Base-by-base conservation (phyloP, 1,140 invertebrate genomes). In the Papilio machaon region DNA sequence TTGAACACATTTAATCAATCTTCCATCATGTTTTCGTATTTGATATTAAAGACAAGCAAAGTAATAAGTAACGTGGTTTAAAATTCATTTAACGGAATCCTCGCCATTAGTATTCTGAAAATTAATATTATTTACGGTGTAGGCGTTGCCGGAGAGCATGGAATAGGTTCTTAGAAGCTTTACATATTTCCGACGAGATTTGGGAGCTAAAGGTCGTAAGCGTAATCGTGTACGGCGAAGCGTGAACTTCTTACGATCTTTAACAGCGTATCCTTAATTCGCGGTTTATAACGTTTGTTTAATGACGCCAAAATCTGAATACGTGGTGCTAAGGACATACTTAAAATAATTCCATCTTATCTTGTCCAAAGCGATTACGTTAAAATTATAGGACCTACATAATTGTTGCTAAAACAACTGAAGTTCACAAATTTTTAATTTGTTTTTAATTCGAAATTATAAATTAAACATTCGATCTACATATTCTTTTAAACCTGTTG, bases 161-260 rank as follows among this genome's bases (percentile, higher is more conserved):
- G 77, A 79, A 79, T 67, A 79, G 77, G 77, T 67, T 79, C 77
- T 79, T 67, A 79, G 77, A 79, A 79, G 77, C 77, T 79, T 79
- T 79, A 79, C 77, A 79, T 79, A 79, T 79, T 79, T 79, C 30
- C 38, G 58, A 23, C 13, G 58, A 67, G 77, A 79, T 79, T 67
- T 38, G 30, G 35, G n/a, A 13, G 46, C 43, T 67, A 79, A 79
- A 64, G 77, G 77, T 79, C 77, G 77, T 64, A 64, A 79, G 58
- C 54, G 58, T 79, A 79, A 79, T 79, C 58, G 77, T 64, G 77
- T 64, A 79, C 60, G 19, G 60, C 77, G 77, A 47, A 79, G 58
- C 77, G 77, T 79, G 77, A 79, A 79, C 38, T 79, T 79, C 77
- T 79, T 67, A 79, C 77, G 46, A 67, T 79, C 77, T 47, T 64